These are phyloP conservation scores for Apomyelois bistriatella DNA, from an alignment of 2,888 invertebrate species.

Conservation along the genomic window DNA sequence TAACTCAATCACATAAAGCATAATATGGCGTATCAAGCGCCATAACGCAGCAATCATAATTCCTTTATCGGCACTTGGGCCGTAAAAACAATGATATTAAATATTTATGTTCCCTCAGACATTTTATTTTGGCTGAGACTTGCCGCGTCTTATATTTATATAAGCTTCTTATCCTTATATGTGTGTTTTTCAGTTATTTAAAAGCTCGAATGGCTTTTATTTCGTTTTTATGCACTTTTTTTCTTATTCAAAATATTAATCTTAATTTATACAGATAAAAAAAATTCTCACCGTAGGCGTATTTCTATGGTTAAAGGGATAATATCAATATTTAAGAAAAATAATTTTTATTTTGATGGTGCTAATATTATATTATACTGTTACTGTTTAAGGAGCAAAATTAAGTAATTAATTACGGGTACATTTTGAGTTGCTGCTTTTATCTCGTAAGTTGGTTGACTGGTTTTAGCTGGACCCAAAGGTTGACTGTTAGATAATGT, in stretches of 20 bases:
- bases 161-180: slow-evolving; percentile 9
- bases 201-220: neutral
- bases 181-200: neutral
- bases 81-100: slow-evolving; percentile 45
- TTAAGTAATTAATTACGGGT: too few species aligned
- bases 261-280: too few species aligned
- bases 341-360: too few species aligned
- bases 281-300: too few species aligned
- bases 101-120: slow-evolving; percentile 42
- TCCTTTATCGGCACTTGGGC: slow-evolving; percentile 50
- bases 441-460: too few species aligned
- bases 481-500: too few species aligned
- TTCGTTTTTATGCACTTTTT: neutral
- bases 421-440: too few species aligned
- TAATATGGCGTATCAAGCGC: slow-evolving; percentile 41
- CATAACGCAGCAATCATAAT: slow-evolving; percentile 52
- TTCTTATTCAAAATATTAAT: neutral
- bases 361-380: too few species aligned
- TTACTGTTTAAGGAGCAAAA: too few species aligned
- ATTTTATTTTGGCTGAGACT: slow-evolving; percentile 20
- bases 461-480: too few species aligned
- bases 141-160: slow-evolving; percentile 25
- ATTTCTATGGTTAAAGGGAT: too few species aligned
- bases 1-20: slow-evolving; percentile 40
- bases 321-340: too few species aligned